These are phyloP conservation scores for Papilio gigon DNA, from an alignment of 2,888 invertebrate species.

Conservation along the genomic window DNA sequence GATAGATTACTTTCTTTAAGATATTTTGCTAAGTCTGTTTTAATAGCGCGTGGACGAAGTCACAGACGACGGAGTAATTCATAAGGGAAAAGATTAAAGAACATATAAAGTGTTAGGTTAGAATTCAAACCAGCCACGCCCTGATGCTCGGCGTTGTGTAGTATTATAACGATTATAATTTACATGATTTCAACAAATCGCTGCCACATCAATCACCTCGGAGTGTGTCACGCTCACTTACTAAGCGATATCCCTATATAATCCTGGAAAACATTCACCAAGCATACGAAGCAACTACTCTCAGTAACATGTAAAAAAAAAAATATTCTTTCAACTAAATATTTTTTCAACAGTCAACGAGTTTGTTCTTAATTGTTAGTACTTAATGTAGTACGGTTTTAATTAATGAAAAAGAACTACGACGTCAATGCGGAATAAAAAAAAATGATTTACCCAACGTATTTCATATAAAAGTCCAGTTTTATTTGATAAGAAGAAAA, in stretches of 20 bases:
- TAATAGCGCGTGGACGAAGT: too few relatives aligned
- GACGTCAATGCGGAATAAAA: conserved; percentile 25
- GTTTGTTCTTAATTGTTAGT: conserved; percentile 38
- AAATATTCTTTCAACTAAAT: conserved; percentile 23
- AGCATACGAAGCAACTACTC: conserved; percentile 19
- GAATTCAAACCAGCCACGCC: conserved; percentile 41
- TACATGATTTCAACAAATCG: conserved; percentile 46
- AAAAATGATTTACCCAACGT: conserved; percentile 33
- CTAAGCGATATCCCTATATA: conserved; percentile 22
- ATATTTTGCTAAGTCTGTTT: too few relatives aligned
- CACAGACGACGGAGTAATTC: too few relatives aligned
- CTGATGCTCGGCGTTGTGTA: conserved; percentile 35
- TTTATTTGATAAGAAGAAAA: conserved; percentile 27
- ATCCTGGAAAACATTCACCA: conserved; percentile 8
- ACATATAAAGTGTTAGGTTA: conserved; percentile 35
- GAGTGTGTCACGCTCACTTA: conserved; percentile 41
- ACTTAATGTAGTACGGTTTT: conserved; percentile 39
- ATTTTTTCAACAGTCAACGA: conserved; percentile 22
- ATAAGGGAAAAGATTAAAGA: neutral
- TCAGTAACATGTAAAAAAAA: conserved; percentile 41
- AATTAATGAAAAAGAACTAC: conserved; percentile 39
- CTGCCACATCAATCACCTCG: conserved; percentile 47
- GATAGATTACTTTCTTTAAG: too few relatives aligned
- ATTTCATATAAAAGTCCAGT: conserved; percentile 20
- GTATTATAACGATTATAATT: conserved; percentile 46